phyloP scores from a whole-genome alignment of 2,888 invertebrate genomes.

The Nebria brevicollis region DNA sequence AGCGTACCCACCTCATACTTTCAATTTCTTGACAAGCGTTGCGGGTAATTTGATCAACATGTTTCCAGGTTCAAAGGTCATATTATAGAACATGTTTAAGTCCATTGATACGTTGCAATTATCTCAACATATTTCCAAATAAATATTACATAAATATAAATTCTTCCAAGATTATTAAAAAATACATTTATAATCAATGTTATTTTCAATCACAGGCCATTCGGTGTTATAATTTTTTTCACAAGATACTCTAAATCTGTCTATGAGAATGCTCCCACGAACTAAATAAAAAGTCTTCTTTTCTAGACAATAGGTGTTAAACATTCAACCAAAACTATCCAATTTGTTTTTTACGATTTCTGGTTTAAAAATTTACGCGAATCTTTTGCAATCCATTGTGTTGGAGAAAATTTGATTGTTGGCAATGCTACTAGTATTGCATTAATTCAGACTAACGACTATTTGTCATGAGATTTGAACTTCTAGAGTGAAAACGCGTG shows the following conservation, averaged over 20 bases:
- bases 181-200: background rate
- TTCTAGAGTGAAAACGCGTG: background rate
- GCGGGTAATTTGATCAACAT: background rate
- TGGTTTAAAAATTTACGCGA: background rate
- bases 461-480: background rate
- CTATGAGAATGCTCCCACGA: background rate
- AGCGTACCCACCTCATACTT: background rate
- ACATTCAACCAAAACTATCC: background rate
- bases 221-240: background rate
- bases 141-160: too few species aligned
- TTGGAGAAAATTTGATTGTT: background rate
- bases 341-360: background rate
- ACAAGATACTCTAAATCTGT: background rate
- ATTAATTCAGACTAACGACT: background rate
- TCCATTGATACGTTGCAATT: too few species aligned
- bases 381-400: background rate
- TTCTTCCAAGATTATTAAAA: too few species aligned
- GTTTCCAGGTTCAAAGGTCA: background rate
- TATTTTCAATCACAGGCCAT: background rate
- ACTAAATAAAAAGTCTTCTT: background rate
- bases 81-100: too few species aligned
- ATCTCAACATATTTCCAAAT: too few species aligned
- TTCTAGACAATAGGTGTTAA: background rate
- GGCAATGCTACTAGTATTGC: background rate
- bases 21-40: conserved; percentile 1